A percentile compares a stretch with the other conserved stretches of the same genome.
phyloP scores from a whole-genome alignment of 2,113 vertebrate species.

The Hyperopisus bebe region DNA sequence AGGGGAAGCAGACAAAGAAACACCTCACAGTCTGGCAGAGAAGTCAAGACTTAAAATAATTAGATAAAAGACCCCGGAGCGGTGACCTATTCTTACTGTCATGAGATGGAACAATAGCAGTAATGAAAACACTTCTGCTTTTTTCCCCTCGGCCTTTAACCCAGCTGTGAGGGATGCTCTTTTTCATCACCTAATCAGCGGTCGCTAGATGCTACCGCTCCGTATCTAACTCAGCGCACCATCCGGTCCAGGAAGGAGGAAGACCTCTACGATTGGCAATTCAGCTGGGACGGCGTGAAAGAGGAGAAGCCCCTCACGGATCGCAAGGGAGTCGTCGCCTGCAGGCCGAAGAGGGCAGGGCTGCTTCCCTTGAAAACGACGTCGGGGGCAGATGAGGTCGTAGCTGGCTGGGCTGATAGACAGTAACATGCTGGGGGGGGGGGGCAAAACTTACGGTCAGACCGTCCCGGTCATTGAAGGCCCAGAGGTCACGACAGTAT shows the following conservation, averaged over 20 bases:
- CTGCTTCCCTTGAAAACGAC: not conserved
- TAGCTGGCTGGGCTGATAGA: not conserved
- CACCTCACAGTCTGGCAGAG: not conserved
- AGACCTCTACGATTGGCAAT: not conserved
- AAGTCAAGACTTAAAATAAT: conserved; percentile 2
- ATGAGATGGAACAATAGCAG: conserved; percentile 5
- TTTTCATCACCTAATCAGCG: conserved; percentile 4
- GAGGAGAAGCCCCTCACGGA: not conserved
- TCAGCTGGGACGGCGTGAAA: not conserved
- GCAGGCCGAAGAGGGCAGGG: not conserved
- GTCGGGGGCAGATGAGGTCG: not conserved
- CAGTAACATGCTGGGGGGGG: not conserved
- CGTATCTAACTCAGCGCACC: not conserved
- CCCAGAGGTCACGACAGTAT: not conserved
- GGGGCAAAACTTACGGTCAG: not conserved
- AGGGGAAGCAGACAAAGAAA: not conserved
- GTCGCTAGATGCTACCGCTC: not conserved
- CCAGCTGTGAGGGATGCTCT: not conserved
- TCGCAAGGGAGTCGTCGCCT: not conserved
- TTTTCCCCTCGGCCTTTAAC: not conserved
- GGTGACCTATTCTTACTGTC: not conserved
- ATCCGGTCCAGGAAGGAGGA: not conserved
- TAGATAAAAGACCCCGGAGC: not conserved
- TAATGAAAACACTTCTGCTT: not conserved
- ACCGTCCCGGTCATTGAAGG: not conserved